Conservation (phyloP, 2,113 vertebrate species). For the Corvus moneduloides region DNA sequence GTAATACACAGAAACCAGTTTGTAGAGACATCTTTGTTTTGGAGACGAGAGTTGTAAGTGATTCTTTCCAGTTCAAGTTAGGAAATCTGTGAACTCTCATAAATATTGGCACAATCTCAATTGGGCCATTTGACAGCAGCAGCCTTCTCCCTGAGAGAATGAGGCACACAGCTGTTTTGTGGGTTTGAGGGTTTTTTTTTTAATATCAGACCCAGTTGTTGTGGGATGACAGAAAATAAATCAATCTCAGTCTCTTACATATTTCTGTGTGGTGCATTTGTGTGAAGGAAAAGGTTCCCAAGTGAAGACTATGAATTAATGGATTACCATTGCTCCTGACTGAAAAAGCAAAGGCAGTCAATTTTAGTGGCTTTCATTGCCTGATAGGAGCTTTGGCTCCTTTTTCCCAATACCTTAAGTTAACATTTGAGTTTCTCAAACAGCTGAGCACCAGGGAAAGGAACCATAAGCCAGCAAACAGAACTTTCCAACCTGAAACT, state of each 20-base stretch:
- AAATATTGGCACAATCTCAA: neutral
- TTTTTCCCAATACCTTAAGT: neutral
- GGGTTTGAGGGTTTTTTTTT: neutral
- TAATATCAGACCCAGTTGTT: neutral
- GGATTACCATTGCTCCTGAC: neutral
- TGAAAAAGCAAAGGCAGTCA: neutral
- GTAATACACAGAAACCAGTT: neutral
- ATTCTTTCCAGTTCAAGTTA: neutral
- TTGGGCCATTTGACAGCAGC: neutral
- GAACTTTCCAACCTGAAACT: conserved; percentile 66
- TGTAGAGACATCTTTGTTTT: neutral
- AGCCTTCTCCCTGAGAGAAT: neutral
- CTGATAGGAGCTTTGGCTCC: neutral
- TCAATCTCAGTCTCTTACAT: neutral
- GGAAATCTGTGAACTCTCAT: neutral
- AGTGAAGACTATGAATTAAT: neutral
- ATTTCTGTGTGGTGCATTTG: neutral
- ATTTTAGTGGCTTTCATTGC: neutral
- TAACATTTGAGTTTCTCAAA: neutral
- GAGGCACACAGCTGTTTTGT: neutral
- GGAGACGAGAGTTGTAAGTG: neutral
- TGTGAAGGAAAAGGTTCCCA: neutral
- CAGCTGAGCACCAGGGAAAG: neutral
- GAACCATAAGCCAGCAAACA: conserved; percentile 40
- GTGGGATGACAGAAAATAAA: neutral